These are phyloP conservation scores for Anoplolepis gracilipes DNA, from an alignment of 1,140 invertebrate species.

Conservation along the genomic window DNA sequence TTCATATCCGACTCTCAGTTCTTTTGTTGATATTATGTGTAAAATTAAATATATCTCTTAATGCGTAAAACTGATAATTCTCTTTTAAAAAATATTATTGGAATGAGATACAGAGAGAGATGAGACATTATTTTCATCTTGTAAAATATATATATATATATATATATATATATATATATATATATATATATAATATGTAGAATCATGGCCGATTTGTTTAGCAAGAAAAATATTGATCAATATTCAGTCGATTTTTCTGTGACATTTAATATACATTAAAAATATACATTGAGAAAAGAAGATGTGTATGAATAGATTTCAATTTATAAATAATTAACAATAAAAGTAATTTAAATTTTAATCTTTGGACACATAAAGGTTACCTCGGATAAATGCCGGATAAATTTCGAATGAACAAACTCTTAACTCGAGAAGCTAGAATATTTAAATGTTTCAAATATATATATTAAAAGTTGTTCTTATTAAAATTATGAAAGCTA, in stretches of 20 bases:
- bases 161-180: too few relatives aligned
- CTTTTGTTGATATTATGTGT: not conserved
- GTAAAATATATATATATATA: too few relatives aligned
- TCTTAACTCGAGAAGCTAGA: not conserved
- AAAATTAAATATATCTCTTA: not conserved
- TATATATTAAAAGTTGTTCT: not conserved
- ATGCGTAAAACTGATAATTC: not conserved
- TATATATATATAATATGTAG: too few relatives aligned
- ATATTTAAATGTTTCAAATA: not conserved
- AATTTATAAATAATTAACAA: slow-evolving; percentile 2
- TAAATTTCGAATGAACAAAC: not conserved
- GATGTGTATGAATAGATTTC: not conserved
- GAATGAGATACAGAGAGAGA: not conserved
- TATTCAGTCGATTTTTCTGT: not conserved
- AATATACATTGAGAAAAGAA: too few relatives aligned
- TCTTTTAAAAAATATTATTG: not conserved
- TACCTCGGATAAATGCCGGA: not conserved
- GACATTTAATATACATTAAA: not conserved
- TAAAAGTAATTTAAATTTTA: not conserved
- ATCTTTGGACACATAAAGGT: not conserved
- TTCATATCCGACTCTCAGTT: not conserved
- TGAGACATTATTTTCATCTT: not conserved
- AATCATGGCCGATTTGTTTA: too few relatives aligned
- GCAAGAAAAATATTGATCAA: too few relatives aligned
- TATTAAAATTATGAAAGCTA: too few relatives aligned